Conservation (phyloP, 2,888 invertebrate genomes). For the Bombylius discolor region DNA sequence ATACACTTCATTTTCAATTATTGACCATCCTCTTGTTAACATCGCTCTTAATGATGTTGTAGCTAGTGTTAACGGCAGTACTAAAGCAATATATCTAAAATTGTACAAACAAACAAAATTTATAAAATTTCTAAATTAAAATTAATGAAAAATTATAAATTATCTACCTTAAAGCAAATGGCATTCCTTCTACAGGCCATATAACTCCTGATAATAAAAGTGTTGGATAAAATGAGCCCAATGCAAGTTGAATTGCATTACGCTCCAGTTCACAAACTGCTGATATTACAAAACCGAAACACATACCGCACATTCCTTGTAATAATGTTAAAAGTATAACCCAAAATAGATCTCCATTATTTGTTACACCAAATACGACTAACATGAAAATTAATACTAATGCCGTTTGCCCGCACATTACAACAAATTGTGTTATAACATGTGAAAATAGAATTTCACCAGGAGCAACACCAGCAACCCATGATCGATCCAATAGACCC, state of each 20-base stretch:
- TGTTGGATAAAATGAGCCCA: slow-evolving; percentile 92
- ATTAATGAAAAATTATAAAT: neutral
- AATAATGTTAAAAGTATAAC: slow-evolving; percentile 75
- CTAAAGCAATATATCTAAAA: slow-evolving; percentile 57
- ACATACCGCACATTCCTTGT: slow-evolving; percentile 92
- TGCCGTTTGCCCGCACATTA: slow-evolving; percentile 88
- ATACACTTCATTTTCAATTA: slow-evolving; percentile 70
- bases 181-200: slow-evolving; percentile 96
- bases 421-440: slow-evolving; percentile 86
- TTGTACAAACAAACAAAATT: neutral
- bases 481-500: slow-evolving; percentile 79
- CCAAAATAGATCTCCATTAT: slow-evolving; percentile 73
- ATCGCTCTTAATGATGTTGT: slow-evolving; percentile 81
- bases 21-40: slow-evolving; percentile 76
- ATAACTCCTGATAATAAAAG: slow-evolving; percentile 85
- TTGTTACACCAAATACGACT: slow-evolving; percentile 77
- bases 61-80: slow-evolving; percentile 80
- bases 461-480: slow-evolving; percentile 87
- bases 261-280: slow-evolving; percentile 83
- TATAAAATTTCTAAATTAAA: neutral
- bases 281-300: slow-evolving; percentile 89
- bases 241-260: slow-evolving; percentile 82
- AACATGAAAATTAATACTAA: slow-evolving; percentile 86
- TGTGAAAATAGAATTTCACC: slow-evolving; percentile 88
- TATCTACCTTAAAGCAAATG: slow-evolving; percentile 51